Percentiles rank a stretch among this genome's conserved stretches.
phyloP scores from a whole-genome alignment of 2,113 vertebrate genomes.

The Semnornis frantzii region DNA sequence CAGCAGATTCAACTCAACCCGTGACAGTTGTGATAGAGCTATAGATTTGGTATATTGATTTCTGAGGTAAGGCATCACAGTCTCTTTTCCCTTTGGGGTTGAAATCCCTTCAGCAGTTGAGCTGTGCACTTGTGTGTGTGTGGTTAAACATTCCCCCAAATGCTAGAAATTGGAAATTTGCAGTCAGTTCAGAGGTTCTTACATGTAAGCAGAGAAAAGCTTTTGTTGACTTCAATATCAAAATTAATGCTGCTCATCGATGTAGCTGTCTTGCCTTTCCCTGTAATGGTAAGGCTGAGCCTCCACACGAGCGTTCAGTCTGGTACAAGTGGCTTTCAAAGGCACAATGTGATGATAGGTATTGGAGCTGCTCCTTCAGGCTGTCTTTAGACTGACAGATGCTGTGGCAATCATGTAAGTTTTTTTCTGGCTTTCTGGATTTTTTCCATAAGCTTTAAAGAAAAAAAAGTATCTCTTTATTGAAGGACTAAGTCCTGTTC shows the following conservation, averaged over 20 bases:
- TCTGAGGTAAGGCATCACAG: background rate
- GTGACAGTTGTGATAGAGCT: background rate
- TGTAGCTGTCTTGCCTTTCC: background rate
- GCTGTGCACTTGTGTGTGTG: background rate
- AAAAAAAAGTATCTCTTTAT: background rate
- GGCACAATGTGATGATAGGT: background rate
- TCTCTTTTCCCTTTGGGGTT: background rate
- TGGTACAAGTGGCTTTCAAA: conserved; percentile 5
- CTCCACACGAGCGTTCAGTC: background rate
- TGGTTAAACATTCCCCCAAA: background rate
- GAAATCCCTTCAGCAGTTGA: background rate
- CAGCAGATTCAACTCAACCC: too few relatives aligned
- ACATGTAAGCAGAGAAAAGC: background rate
- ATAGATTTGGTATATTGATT: background rate
- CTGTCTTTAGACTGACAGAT: background rate
- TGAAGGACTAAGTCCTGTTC: background rate
- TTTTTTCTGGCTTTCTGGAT: background rate
- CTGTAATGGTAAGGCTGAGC: background rate
- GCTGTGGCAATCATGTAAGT: background rate
- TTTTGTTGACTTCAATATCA: conserved; percentile 21
- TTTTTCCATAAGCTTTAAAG: background rate
- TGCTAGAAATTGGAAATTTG: background rate
- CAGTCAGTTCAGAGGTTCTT: background rate
- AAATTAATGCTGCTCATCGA: background rate
- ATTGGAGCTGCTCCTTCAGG: background rate